These are phyloP conservation scores for Trachelipus rathkii DNA, from an alignment of 1,140 invertebrate genomes.

Conservation along the genomic window DNA sequence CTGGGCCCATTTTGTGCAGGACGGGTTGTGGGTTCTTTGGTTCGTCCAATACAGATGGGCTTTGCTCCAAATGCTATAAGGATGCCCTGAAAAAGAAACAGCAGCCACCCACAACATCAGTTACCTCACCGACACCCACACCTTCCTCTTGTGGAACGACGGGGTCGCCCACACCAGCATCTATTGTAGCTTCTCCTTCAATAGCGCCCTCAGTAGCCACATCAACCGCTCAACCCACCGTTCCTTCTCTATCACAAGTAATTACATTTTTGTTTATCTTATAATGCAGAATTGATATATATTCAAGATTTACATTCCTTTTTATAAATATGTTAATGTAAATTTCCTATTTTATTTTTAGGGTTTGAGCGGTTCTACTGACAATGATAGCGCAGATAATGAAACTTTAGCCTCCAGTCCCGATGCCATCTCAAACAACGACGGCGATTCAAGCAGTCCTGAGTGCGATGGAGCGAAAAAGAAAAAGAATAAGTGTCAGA, in stretches of 20 bases:
- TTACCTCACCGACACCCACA: slow-evolving; percentile 37
- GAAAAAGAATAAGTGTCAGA: slow-evolving; percentile 95
- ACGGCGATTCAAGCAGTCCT: slow-evolving; percentile 51
- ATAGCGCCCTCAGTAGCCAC: slow-evolving; percentile 24
- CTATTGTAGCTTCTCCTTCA: not conserved
- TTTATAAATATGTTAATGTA: not conserved
- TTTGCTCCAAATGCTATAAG: slow-evolving; percentile 98
- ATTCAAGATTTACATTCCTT: not conserved
- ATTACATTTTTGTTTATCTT: not conserved
- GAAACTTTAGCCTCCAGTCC: slow-evolving; percentile 45
- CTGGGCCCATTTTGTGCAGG: slow-evolving; percentile 70
- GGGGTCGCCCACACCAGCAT: not conserved
- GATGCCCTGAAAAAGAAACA: slow-evolving; percentile 85
- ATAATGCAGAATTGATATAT: not conserved
- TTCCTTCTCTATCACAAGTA: slow-evolving; percentile 43
- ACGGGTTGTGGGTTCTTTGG: slow-evolving; percentile 98
- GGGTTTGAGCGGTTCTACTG: slow-evolving; percentile 33
- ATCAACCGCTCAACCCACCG: slow-evolving; percentile 43
- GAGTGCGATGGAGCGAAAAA: slow-evolving; percentile 59
- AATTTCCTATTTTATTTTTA: slow-evolving; percentile 13
- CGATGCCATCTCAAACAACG: slow-evolving; percentile 65
- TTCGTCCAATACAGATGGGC: slow-evolving; percentile 90
- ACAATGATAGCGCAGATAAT: slow-evolving; percentile 33
- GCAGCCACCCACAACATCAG: slow-evolving; percentile 36
- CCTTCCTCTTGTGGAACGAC: slow-evolving; percentile 28